Percentiles rank a stretch among this genome's conserved stretches.
Evolutionary conservation across 2,888 invertebrate species (phyloP).

Genomic region (Epinotia ramella): DNA sequence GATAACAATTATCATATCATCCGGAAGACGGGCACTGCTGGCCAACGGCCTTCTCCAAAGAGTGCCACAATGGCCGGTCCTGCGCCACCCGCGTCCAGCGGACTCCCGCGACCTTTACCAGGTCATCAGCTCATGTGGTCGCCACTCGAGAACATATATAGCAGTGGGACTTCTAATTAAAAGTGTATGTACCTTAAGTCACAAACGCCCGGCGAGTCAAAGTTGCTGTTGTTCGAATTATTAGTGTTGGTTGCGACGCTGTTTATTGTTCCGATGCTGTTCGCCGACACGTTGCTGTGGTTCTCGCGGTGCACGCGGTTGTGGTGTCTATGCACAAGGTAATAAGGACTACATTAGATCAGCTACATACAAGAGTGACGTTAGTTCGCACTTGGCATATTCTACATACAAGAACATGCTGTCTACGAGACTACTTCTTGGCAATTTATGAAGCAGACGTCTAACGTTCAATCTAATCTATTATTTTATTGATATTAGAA

Average conservation of each 20-base stretch:
- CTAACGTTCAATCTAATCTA: slow-evolving; percentile 4
- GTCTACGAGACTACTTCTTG: background rate
- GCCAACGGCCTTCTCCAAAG: no score
- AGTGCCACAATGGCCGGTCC: no score
- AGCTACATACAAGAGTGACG: background rate
- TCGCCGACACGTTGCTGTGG: slow-evolving; percentile 83
- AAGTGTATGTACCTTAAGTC: slow-evolving; percentile 72
- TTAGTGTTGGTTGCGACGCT: slow-evolving; percentile 78
- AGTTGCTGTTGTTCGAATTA: slow-evolving; percentile 71
- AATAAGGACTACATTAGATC: slow-evolving; percentile 18
- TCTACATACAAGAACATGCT: slow-evolving; percentile 13
- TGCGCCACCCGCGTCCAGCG: no score
- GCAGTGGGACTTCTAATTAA: no score
- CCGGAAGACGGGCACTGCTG: no score
- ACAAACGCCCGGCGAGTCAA: slow-evolving; percentile 81
- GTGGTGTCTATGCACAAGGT: slow-evolving; percentile 82
- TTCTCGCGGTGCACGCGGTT: slow-evolving; percentile 90
- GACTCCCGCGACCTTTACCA: no score
- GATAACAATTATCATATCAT: no score
- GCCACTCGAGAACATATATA: background rate
- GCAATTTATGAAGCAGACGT: slow-evolving; percentile 4
- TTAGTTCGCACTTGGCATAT: background rate
- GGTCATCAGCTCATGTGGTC: no score
- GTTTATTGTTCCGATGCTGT: slow-evolving; percentile 81
- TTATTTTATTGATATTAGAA: background rate